Percentiles rank a stretch among this genome's conserved stretches.
Evolutionary conservation across 2,888 invertebrate genomes (phyloP).

Genomic region (Leptopterna dolabrata): DNA sequence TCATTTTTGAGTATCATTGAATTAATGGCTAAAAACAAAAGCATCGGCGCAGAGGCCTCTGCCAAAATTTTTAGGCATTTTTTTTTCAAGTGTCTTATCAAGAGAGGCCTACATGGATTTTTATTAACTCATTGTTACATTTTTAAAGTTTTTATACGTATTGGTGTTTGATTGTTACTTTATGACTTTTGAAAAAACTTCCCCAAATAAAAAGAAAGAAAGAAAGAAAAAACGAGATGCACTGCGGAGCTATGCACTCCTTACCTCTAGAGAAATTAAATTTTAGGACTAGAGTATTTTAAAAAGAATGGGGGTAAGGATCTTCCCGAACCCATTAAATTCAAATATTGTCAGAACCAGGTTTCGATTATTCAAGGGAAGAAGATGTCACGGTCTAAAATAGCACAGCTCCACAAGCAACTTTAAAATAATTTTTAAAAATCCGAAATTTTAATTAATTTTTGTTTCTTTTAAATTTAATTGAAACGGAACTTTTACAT

Average conservation of each 20-base stretch:
- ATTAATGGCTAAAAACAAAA: constrained; percentile 26
- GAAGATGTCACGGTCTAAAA: constrained; percentile 45
- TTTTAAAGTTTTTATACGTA: constrained; percentile 47
- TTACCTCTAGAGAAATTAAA: constrained; percentile 55
- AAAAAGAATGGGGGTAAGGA: background rate
- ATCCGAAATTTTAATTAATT: background rate
- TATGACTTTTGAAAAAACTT: constrained; percentile 35
- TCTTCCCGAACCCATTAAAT: background rate
- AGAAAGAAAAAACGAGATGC: background rate
- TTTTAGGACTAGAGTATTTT: constrained; percentile 56
- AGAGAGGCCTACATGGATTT: constrained; percentile 29
- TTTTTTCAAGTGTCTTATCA: background rate
- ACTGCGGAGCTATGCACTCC: constrained; percentile 54
- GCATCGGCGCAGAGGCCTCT: background rate
- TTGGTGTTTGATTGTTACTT: constrained; percentile 59
- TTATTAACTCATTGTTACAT: background rate
- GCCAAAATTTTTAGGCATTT: constrained; percentile 34
- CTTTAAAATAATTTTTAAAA: background rate
- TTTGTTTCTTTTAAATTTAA: background rate
- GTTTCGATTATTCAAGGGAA: constrained; percentile 13
- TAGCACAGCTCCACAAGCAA: constrained; percentile 55
- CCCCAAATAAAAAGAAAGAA: background rate
- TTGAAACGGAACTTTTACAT: constrained; percentile 27
- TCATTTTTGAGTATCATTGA: constrained; percentile 39
- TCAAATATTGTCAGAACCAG: background rate